Base-by-base conservation (phyloP, 30 jellyfish, hydroid and myxozoan species). In the Aurelia sp. region DNA sequence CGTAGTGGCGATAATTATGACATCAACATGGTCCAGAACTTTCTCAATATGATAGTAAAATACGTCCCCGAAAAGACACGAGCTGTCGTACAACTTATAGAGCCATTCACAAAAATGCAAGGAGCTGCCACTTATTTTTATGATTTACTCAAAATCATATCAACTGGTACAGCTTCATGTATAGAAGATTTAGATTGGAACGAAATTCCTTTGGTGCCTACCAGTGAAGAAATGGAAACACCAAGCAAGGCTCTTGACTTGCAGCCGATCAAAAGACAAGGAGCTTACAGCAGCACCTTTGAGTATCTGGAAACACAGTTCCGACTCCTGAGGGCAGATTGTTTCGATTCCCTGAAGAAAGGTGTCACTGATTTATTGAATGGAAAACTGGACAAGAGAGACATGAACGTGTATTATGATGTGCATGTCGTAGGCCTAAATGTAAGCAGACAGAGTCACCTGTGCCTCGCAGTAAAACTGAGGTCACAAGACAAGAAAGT, bases 321-420 rank as follows among this genome's bases (percentile, higher is more conserved):
- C 63, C 68, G 94, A 48, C 76, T 90, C 31, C 60, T 81, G 35
- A 75, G 97, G 44, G 94, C 52, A 18, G 97, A 90, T 47, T 81
- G 92, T 24, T 82, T 81, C 52, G 58, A 55, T 20, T 62, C 88
- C 0, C 16, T 84, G n/a, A 53, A 63, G 31, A 58, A 59, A 21
- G 94, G 94, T 17, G 50, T 84, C 30, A 33, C 59, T 9, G 62
- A 84, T 30, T 62, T 71, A 13, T 51, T 71, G 27, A 50, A 62
- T 4, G 87, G 79, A 15, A 71, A 68, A 8, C 68, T 72, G 5
- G 94, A 90, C 67, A 53, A 69, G 63, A 59, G 94, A 5, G 97
- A 90, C 59, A 84, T 90, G 93, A 76, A 81, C 44, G 94, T 90
- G 12, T 90, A 81, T 40, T 48, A 22, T 35, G 77, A 68, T 35